Evolutionary conservation across 1,140 invertebrate species (phyloP).

Genomic region (Drosophila simulans): DNA sequence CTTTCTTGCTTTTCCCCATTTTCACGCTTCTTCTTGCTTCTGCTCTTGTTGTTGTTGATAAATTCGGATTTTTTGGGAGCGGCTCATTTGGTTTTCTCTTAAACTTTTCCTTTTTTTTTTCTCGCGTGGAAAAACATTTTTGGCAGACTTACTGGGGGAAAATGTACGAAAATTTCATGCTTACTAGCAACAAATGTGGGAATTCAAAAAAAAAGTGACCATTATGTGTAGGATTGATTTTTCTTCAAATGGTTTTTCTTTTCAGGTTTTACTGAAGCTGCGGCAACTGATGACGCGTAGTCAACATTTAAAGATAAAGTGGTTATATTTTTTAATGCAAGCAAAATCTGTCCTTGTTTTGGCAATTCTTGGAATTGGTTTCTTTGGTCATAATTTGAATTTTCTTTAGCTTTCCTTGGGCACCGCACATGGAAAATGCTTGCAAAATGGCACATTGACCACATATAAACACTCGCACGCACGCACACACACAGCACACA

Average conservation of each 20-base stretch:
- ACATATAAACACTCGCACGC: slow-evolving; percentile 50
- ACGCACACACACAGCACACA: slow-evolving; percentile 4
- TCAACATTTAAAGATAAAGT: not conserved
- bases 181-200: slow-evolving; percentile 33
- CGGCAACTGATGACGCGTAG: slow-evolving; percentile 22
- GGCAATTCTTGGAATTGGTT: not conserved
- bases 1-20: slow-evolving; percentile 25
- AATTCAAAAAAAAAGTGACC: not conserved
- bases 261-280: slow-evolving; percentile 15
- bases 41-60: slow-evolving; percentile 55
- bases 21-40: slow-evolving; percentile 18
- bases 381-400: slow-evolving; percentile 3
- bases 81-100: slow-evolving; percentile 59
- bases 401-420: slow-evolving; percentile 47
- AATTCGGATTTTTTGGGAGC: slow-evolving; percentile 65
- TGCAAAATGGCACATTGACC: slow-evolving; percentile 76
- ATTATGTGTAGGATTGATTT: slow-evolving; percentile 63
- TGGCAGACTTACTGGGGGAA: slow-evolving; percentile 27
- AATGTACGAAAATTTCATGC: slow-evolving; percentile 33
- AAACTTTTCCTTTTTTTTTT: slow-evolving; percentile 34
- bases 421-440: slow-evolving; percentile 47
- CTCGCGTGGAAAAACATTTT: slow-evolving; percentile 36
- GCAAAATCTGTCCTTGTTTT: slow-evolving; percentile 6
- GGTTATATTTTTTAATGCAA: slow-evolving; percentile 10
- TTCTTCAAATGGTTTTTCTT: slow-evolving; percentile 52